These are phyloP conservation scores for Hippolais icterina DNA, from an alignment of 2,113 vertebrate genomes.

Conservation along the genomic window DNA sequence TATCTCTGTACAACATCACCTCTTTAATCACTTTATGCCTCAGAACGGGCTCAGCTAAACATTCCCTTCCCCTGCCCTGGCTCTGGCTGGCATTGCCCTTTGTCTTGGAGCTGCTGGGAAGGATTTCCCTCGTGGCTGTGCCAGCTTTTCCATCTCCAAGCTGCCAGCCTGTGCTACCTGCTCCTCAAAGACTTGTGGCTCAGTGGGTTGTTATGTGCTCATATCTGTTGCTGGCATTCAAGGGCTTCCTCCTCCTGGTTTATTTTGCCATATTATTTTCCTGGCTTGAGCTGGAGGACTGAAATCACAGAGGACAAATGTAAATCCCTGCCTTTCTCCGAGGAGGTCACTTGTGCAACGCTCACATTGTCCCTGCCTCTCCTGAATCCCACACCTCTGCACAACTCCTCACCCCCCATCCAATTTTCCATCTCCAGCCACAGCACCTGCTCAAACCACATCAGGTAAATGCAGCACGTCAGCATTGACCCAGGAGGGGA, in stretches of 20 bases:
- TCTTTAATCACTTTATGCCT: background rate
- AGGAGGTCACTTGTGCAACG: accelerated
- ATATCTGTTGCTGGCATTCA: background rate
- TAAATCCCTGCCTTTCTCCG: background rate
- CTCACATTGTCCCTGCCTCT: background rate
- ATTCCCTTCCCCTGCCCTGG: background rate
- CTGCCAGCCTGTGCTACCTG: background rate
- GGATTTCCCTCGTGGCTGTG: background rate
- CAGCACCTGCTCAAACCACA: background rate
- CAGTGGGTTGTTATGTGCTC: accelerated
- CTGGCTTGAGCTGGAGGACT: background rate
- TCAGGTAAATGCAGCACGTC: background rate
- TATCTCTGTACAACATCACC: accelerated
- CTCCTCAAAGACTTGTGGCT: background rate
- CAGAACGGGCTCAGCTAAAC: accelerated
- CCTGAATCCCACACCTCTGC: background rate
- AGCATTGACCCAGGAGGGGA: background rate
- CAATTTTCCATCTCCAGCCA: background rate
- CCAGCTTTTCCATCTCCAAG: background rate
- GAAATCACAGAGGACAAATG: background rate
- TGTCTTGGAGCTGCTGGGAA: background rate
- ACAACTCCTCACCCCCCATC: background rate
- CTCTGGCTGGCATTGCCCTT: background rate
- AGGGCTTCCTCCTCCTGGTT: background rate
- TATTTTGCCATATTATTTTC: background rate